Evolutionary conservation across 2,888 invertebrate species (phyloP).

Genomic region (Lymantria monacha): DNA sequence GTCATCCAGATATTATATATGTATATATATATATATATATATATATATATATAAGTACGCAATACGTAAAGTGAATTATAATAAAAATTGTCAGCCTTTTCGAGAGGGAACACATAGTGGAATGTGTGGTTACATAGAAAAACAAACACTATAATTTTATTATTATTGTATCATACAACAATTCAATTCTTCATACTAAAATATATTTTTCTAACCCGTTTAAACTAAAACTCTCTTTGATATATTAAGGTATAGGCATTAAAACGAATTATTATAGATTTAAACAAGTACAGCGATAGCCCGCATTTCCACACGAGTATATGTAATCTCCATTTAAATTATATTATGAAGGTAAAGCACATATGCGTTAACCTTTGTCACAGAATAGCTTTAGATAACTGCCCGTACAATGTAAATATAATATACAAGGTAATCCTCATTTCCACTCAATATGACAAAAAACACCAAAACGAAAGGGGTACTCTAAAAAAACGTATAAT

Average conservation of each 20-base stretch:
- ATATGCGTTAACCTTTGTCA: constrained; percentile 11
- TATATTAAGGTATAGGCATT: neutral
- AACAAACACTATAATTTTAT: no score
- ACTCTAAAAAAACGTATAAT: constrained; percentile 34
- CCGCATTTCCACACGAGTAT: constrained; percentile 1
- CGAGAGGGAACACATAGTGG: no score
- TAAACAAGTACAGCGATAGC: constrained; percentile 7
- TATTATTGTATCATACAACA: no score
- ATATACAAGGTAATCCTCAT: constrained; percentile 24
- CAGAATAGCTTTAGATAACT: constrained; percentile 20
- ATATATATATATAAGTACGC: no score
- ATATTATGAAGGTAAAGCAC: constrained; percentile 14
- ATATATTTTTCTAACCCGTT: no score
- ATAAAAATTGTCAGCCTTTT: no score
- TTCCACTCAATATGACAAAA: constrained; percentile 33
- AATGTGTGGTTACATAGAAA: no score
- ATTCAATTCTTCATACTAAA: no score
- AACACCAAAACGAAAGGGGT: constrained; percentile 27
- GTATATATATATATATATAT: no score
- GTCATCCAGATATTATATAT: no score
- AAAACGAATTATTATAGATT: constrained; percentile 2
- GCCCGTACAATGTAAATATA: constrained; percentile 18
- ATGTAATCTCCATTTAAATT: constrained; percentile 19
- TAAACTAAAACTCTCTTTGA: neutral
- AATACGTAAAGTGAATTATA: no score